Evolutionary conservation across 1,140 invertebrate species (phyloP).

Genomic region (Zaprionus capensis): DNA sequence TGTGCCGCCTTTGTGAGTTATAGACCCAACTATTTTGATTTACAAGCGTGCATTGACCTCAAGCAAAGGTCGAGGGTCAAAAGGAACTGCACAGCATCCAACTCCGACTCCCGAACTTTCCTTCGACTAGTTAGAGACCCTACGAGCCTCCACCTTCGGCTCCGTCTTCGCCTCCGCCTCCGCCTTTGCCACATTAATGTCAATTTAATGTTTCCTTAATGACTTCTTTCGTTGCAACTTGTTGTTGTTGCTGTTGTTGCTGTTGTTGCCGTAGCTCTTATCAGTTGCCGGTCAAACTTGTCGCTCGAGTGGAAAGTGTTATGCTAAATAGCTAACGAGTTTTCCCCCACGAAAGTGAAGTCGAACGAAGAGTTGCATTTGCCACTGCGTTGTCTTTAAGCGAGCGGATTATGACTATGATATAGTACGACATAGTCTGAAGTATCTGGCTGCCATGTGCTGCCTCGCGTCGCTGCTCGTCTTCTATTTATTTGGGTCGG

Average conservation of each 20-base stretch:
- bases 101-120: neutral
- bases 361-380: constrained; percentile 25
- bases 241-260: constrained; percentile 18
- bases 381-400: neutral
- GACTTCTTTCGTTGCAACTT: constrained; percentile 78
- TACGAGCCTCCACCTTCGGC: neutral
- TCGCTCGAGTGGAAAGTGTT: constrained; percentile 75
- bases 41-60: constrained; percentile 56
- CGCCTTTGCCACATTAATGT: constrained; percentile 68
- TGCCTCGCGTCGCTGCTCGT: neutral
- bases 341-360: constrained; percentile 66
- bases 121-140: neutral
- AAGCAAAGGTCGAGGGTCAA: neutral
- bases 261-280: constrained; percentile 56
- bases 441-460: constrained; percentile 44
- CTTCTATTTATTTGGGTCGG: constrained; percentile 82
- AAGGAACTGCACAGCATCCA: neutral
- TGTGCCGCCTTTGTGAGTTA: constrained; percentile 67
- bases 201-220: constrained; percentile 84
- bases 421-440: constrained; percentile 16
- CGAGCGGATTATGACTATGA: constrained; percentile 23
- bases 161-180: neutral
- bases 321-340: constrained; percentile 82
- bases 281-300: constrained; percentile 77
- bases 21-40: constrained; percentile 67